These are phyloP conservation scores for Leptinotarsa defecta DNA, from an alignment of 1,140 invertebrate species.

Conservation along the genomic window DNA sequence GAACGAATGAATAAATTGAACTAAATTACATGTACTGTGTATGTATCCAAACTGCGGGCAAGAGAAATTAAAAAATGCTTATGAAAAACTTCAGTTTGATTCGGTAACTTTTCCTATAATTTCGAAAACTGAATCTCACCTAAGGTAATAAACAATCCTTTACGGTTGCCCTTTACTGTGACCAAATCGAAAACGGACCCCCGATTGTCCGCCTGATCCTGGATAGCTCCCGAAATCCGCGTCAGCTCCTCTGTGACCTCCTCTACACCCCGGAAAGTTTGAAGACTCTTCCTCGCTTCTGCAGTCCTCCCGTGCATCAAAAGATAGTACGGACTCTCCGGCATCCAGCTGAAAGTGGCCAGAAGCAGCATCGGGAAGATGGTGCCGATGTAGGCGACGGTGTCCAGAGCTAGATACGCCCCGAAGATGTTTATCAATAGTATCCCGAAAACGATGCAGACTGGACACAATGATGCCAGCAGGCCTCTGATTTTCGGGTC, in stretches of 20 bases:
- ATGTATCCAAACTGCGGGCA: too few species aligned
- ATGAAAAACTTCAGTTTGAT: too few species aligned
- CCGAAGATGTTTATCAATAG: slow-evolving; percentile 70
- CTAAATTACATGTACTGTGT: too few species aligned
- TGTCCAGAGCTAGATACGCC: slow-evolving; percentile 62
- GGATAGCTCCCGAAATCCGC: slow-evolving; percentile 64
- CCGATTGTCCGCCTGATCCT: slow-evolving; percentile 61
- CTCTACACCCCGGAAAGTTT: slow-evolving; percentile 34
- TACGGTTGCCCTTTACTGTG: slow-evolving; percentile 63
- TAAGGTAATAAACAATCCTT: slow-evolving; percentile 66
- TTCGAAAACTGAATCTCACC: slow-evolving; percentile 38
- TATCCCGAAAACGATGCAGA: slow-evolving; percentile 62
- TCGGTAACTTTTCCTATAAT: too few species aligned
- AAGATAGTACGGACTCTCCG: slow-evolving; percentile 63
- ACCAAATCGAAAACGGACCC: slow-evolving; percentile 63
- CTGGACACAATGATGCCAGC: slow-evolving; percentile 52
- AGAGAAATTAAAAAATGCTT: too few species aligned
- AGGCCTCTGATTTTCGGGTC: slow-evolving; percentile 68
- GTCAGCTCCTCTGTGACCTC: slow-evolving; percentile 58
- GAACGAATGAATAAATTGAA: too few species aligned
- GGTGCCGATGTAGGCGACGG: slow-evolving; percentile 63
- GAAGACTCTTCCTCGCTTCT: slow-evolving; percentile 65
- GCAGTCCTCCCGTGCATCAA: slow-evolving; percentile 62
- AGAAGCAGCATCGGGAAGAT: slow-evolving; percentile 65
- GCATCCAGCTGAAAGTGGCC: slow-evolving; percentile 61